Evolutionary conservation across 2,113 vertebrate genomes (phyloP), one percentile per base, ranked within the genome.

Genomic region (Cynocephalus volans): DNA sequence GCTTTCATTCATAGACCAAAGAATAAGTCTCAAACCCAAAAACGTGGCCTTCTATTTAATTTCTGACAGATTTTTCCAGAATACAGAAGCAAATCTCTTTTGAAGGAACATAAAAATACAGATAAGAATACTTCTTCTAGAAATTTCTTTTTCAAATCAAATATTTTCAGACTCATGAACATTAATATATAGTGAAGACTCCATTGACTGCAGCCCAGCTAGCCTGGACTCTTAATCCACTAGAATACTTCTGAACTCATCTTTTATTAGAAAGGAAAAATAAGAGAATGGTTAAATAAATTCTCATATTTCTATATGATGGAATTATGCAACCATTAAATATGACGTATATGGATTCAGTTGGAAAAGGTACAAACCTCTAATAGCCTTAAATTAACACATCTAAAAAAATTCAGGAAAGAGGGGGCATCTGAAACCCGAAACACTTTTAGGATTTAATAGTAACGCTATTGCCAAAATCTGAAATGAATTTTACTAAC

Each of bases 31-130:
- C 23, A 26, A 60, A 9, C 60, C 28, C 33, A 28, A 72, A 91
- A 93, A 93, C 7, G 21, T 11, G 4, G 3, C 41, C 5, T 75
- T 84, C 19, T 77, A 58, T 72, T 93, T 92, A 77, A 95, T 91
- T 96, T 90, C 52, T 93, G n/a, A 87, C 58, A 88, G 5, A 48
- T 64, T 88, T 88, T 94, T 93, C 45, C 23, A 95, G 54, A 88
- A 96, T 67, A 70, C 56, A 5, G 41, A 77, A 33, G 24, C 54
- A 95, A 45, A 91, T 77, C 33, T 69, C 62, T 77, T 45, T 73
- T 65, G 50, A 73, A 82, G 2, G 11, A 88, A 80, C n/a, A 81
- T 56, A 75, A 24, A 94, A 95, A 75, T 50, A 83, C 8, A 31
- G 60, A 10, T 90, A 75, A 83, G 33, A 76, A 50, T 11, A 13